Base-by-base conservation (phyloP, 2,888 invertebrate genomes). In the Pegoplata infirma region DNA sequence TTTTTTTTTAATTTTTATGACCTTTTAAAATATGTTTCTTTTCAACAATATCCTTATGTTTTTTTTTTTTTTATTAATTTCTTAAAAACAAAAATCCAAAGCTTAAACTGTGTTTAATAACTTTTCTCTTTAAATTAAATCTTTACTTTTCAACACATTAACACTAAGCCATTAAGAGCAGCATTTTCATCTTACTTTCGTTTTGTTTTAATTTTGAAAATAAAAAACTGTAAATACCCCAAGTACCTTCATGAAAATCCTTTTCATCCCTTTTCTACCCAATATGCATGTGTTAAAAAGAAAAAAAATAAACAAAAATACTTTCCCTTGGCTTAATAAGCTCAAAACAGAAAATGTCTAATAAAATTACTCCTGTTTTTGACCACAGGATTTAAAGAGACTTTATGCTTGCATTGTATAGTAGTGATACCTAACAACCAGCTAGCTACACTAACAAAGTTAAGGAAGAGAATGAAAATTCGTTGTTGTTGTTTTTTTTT, bases 351-450 rank as follows among this genome's bases (percentile, higher is more conserved):
- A 28, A 59, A 61, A 14, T 56, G 49, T 69, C 56, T 63, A 76
- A 69, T 63, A 58, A 64, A 69, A 76, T 69, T 69, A 69, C 63
- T 56, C 56, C 28, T 76, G 14, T 64, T 56, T 67, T 53, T 75
- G 75, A 79, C 75, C 79, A 68, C 75, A 79, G 67, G 67, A 79
- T 56, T 79, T 75, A 53, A 61, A 10, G 12, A 63, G 64, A 76
- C 55, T 68, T 53, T 74, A 61, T 12, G 36, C 68, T 61, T 68
- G 36, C 53, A 47, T n/a, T 36, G 36, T 40, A n/a, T n/a, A n/a
- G 67, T 32, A 46, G 4, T 55, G 25, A n/a, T 47, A 56, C 14
- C 10, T n/a, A 59, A 67, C 7, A 72, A 23, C 23, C n/a, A 40
- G 36, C n/a, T n/a, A n/a, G n/a, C n/a, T 40, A n/a, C n/a, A 40